Evolutionary conservation across 2,888 invertebrate genomes (phyloP).

Genomic region (Scaptomyza parva): DNA sequence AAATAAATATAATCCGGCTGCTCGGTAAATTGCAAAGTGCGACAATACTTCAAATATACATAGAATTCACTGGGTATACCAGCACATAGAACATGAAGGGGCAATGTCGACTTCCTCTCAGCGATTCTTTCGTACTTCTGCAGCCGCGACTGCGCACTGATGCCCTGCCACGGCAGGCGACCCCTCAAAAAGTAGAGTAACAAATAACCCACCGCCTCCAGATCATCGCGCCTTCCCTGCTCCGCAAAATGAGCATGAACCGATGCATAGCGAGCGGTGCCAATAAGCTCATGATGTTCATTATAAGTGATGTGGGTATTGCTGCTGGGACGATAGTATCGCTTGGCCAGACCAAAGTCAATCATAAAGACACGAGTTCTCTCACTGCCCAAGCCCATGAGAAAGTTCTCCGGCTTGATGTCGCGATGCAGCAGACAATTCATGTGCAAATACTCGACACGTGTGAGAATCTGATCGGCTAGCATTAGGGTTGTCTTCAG

Average conservation of each 20-base stretch:
- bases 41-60: constrained; percentile 66
- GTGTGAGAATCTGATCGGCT: constrained; percentile 61
- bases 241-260: constrained; percentile 64
- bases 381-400: constrained; percentile 60
- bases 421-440: constrained; percentile 63
- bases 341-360: constrained; percentile 68
- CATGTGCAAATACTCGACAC: constrained; percentile 61
- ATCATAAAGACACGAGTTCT: constrained; percentile 55
- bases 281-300: constrained; percentile 56
- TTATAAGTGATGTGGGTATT: constrained; percentile 52
- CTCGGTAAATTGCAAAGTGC: constrained; percentile 53
- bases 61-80: constrained; percentile 56
- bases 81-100: constrained; percentile 44
- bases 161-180: constrained; percentile 66
- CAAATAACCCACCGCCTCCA: constrained; percentile 67
- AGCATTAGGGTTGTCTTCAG: constrained; percentile 67
- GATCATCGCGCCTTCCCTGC: constrained; percentile 66
- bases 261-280: constrained; percentile 70
- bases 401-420: constrained; percentile 71
- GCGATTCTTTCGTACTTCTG: constrained; percentile 66
- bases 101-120: constrained; percentile 46
- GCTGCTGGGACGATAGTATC: constrained; percentile 48
- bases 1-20: constrained; percentile 63
- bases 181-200: constrained; percentile 62
- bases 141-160: constrained; percentile 38